Base-by-base conservation (phyloP, 2,888 invertebrate species). In the Rapana venosa region DNA sequence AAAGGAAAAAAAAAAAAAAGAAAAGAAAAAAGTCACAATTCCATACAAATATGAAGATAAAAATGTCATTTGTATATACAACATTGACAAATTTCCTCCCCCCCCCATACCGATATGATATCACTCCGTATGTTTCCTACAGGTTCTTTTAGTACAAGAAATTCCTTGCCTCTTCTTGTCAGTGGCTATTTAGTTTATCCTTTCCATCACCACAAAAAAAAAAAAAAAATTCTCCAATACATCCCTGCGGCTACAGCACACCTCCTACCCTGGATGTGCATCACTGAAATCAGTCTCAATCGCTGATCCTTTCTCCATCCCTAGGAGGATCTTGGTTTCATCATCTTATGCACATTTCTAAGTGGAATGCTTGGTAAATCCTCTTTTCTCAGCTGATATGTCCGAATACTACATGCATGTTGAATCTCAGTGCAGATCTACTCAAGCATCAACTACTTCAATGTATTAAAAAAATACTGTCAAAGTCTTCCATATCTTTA, bases 381-480 rank as follows among this genome's bases (percentile, higher is more conserved):
- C 30, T 83, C 47, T 79, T 83, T 89, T 66, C 85, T 89, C 81
- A 89, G 66, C 89, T 89, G 89, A 89, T 89, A 89, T 89, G 89
- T 89, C 85, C 47, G 88, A 84, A 56, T 35, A 36, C 56, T 85
- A 70, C 11, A 47, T 47, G 47, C 47, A 47, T 47, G 81, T 36
- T 36, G 47, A 83, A 83, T 83, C 74, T 8, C 11, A 20, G 30
- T 8, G 22, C 36, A 58, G 32, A 15, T 74, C 15, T 70, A 86
- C 74, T 47, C 87, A 66, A 74, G 56, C 74, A 74, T 56, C n/a
- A 30, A 35, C 74, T 35, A 87, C 47, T 74, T 22, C 20, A 86
- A 58, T 30, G 20, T 83, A 22, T 66, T 13, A 22, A 26, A 66
- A 61, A 66, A 66, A 66, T 22, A 66, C 66, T 26, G 66, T 66